Percentiles rank a stretch among this genome's conserved stretches.
phyloP scores from a whole-genome alignment of 2,113 vertebrate species.

The Triplophysa rosa region DNA sequence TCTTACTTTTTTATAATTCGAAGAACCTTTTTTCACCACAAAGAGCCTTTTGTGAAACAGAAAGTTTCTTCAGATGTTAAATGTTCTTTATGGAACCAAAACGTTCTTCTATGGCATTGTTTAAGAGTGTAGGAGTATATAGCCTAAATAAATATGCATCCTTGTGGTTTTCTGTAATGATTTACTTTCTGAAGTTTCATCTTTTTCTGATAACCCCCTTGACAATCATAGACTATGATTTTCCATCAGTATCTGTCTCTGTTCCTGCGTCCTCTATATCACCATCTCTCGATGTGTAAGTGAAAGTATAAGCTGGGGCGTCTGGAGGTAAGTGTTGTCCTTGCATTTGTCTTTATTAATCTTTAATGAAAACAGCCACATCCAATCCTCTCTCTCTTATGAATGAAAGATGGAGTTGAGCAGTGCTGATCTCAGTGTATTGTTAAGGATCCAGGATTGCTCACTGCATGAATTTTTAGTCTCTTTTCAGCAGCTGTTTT shows the following conservation, averaged over 20 bases:
- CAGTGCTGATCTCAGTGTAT: constrained; percentile 48
- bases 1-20: too few species aligned
- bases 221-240: not conserved
- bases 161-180: too few species aligned
- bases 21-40: too few species aligned
- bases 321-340: constrained; percentile 53
- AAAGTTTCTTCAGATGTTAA: too few species aligned
- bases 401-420: constrained; percentile 54
- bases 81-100: too few species aligned
- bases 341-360: constrained; percentile 57
- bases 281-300: not conserved
- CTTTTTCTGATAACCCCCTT: not conserved
- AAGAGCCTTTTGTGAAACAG: too few species aligned
- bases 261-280: not conserved
- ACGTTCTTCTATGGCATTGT: too few species aligned
- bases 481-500: constrained; percentile 14
- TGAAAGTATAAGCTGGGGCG: constrained; percentile 27
- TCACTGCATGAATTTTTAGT: constrained; percentile 32
- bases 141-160: too few species aligned
- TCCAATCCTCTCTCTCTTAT: constrained; percentile 36
- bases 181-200: too few species aligned
- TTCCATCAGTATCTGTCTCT: not conserved
- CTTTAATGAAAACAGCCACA: constrained; percentile 51
- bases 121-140: too few species aligned
- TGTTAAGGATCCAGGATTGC: constrained; percentile 47